Evolutionary conservation across 1,140 invertebrate genomes (phyloP).

Genomic region (Ectropis grisescens): DNA sequence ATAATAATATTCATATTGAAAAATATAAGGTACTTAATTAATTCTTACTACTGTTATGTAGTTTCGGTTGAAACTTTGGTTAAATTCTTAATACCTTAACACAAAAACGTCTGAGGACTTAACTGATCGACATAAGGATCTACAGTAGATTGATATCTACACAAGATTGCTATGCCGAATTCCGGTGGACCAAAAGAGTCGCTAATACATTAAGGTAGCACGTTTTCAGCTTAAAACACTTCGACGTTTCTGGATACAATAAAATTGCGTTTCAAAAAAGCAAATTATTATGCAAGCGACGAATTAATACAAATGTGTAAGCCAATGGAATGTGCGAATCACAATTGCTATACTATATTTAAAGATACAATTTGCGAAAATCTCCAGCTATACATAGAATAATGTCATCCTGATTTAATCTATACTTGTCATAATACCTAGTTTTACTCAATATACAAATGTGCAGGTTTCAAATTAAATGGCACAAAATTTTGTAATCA

Average conservation of each 20-base stretch:
- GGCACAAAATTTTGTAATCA: constrained; percentile 19
- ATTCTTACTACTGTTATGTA: too few species aligned
- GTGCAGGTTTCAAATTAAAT: constrained; percentile 18
- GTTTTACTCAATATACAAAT: constrained; percentile 5
- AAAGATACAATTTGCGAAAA: too few species aligned
- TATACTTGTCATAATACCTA: too few species aligned
- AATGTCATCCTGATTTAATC: too few species aligned
- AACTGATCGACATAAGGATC: not conserved
- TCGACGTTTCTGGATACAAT: constrained; percentile 4
- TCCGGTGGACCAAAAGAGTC: too few species aligned
- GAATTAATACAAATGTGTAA: constrained; percentile 7
- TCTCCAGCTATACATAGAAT: too few species aligned
- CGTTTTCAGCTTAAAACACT: too few species aligned
- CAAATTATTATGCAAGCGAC: not conserved
- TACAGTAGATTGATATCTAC: too few species aligned
- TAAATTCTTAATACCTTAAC: constrained; percentile 12
- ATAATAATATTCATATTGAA: constrained; percentile 39
- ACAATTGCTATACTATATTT: constrained; percentile 9
- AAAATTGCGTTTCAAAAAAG: constrained; percentile 3
- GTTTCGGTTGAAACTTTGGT: constrained; percentile 18
- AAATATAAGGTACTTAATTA: constrained; percentile 17
- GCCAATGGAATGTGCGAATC: constrained; percentile 36
- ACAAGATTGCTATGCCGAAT: too few species aligned
- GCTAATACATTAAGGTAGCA: too few species aligned
- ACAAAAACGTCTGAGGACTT: not conserved